phyloP scores from a whole-genome alignment of 2,888 invertebrate genomes.

The Cephus runcator region DNA sequence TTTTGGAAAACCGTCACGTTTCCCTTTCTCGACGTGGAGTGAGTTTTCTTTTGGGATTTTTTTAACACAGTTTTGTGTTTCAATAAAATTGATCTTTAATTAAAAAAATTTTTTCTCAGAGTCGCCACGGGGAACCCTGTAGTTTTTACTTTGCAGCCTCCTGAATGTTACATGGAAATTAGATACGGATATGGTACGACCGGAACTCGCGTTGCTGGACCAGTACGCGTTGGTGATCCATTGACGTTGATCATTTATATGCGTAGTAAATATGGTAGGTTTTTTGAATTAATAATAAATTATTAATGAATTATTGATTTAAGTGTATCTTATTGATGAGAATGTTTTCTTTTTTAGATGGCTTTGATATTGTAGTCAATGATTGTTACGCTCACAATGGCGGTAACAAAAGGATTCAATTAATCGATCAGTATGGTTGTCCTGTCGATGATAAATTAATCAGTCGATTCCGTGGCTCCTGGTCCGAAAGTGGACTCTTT shows the following conservation, averaged over 20 bases:
- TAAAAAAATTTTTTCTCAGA: conserved; percentile 66
- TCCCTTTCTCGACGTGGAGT: conserved; percentile 95
- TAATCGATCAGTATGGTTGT: conserved; percentile 93
- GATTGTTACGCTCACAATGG: conserved; percentile 96
- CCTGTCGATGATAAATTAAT: conserved; percentile 94
- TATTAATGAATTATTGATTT: conserved; percentile 10
- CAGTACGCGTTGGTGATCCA: conserved; percentile 92
- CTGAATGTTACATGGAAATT: conserved; percentile 97
- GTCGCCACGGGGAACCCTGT: conserved; percentile 95
- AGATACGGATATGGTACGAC: conserved; percentile 89
- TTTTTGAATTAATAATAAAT: conserved; percentile 9
- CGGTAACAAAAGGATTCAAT: conserved; percentile 88
- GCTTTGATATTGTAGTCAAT: conserved; percentile 94
- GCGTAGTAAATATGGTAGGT: conserved; percentile 91
- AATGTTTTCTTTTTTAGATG: conserved; percentile 71
- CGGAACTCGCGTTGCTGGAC: conserved; percentile 87
- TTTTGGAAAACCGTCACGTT: conserved; percentile 97
- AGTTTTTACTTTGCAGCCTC: conserved; percentile 91
- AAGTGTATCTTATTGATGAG: conserved; percentile 8
- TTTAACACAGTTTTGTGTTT: conserved; percentile 21
- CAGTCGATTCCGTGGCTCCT: conserved; percentile 91
- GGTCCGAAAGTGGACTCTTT: conserved; percentile 89
- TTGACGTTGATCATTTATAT: conserved; percentile 92
- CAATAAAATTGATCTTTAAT: background rate
- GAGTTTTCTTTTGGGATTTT: conserved; percentile 65